A percentile compares a stretch with the other conserved stretches of the same genome.
These are phyloP conservation scores for Lobophora halterata DNA, from an alignment of 2,888 invertebrate genomes.

Conservation along the genomic window DNA sequence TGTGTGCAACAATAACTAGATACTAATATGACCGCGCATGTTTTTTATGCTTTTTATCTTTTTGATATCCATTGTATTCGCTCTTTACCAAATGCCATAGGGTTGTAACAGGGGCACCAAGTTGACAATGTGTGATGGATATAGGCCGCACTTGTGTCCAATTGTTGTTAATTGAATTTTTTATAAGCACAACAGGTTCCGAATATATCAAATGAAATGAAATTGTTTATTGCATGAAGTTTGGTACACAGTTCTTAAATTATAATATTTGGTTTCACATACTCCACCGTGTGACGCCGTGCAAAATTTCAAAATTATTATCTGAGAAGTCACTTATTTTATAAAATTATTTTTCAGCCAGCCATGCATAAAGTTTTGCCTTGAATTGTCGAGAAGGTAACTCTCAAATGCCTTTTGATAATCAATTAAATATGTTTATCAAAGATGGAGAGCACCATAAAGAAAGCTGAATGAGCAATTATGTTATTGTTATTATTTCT, in stretches of 20 bases:
- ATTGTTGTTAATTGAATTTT: slow-evolving; percentile 71
- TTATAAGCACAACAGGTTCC: slow-evolving; percentile 58
- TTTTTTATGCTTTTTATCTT: slow-evolving; percentile 65
- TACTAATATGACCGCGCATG: slow-evolving; percentile 79
- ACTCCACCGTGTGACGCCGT: no score
- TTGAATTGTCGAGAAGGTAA: no score
- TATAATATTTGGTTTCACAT: no score
- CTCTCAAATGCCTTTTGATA: no score
- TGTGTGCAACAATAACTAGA: slow-evolving; percentile 75
- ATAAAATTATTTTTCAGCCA: no score
- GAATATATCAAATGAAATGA: slow-evolving; percentile 7
- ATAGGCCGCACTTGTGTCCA: slow-evolving; percentile 68
- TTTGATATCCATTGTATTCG: slow-evolving; percentile 72
- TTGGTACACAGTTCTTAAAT: no score
- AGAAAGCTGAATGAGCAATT: no score
- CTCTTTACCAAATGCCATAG: slow-evolving; percentile 72
- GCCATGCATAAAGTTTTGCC: no score
- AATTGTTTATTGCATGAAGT: no score
- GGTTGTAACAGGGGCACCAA: slow-evolving; percentile 50
- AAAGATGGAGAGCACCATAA: no score
- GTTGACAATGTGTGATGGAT: slow-evolving; percentile 50
- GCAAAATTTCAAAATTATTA: slow-evolving; percentile 9
- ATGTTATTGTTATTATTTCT: no score
- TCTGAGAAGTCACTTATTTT: slow-evolving; percentile 6
- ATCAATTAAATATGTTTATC: no score